Evolutionary conservation across 2,113 vertebrate species (phyloP), one percentile per base, ranked within the genome.

Genomic region (Stigmatopora argus): DNA sequence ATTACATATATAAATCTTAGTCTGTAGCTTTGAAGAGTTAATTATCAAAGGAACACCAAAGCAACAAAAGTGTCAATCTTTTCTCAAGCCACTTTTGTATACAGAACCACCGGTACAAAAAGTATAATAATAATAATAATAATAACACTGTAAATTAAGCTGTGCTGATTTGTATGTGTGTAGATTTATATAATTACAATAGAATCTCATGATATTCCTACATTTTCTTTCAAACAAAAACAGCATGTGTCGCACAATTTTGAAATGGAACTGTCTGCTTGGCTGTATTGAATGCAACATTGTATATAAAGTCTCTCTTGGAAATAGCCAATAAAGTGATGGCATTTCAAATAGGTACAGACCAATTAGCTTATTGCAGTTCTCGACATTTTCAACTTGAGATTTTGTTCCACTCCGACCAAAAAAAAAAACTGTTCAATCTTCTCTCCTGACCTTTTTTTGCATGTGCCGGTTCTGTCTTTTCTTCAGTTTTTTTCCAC

Each of bases 41-140:
- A 64, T 69, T 72, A 64, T 71, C 74, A 80, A 80, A 73, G 60
- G 31, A 78, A 77, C 84, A 69, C 59, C 44, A 55, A 79, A 79
- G 57, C 56, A 45, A 76, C 69, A 78, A 31, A 12, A 69, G 71
- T 83, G 69, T 38, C 67, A 79, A 82, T 70, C 73, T 85, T 75
- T 79, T 59, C 31, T 8, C 9, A 64, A 81, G 79, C 76, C 83
- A 75, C 77, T 75, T 75, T 76, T 83, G 69, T 74, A 83, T 80
- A 85, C 75, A 79, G 57, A 69, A 75, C 69, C 75, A 69, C 77
- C 78, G 83, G 78, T 88, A 88, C 83, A 88, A 83, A 87, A 84
- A 74, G 74, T 84, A 89, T 66, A 83, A 74, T 72, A 83, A 78
- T 77, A 83, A 31, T 31, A 31, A 31, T 31, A 31, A 31, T 31